A percentile compares a stretch with the other conserved stretches of the same genome.
Evolutionary conservation across 2,797 vertebrate genomes (phyloP).

Genomic region (Cetoscarus ocellatus): DNA sequence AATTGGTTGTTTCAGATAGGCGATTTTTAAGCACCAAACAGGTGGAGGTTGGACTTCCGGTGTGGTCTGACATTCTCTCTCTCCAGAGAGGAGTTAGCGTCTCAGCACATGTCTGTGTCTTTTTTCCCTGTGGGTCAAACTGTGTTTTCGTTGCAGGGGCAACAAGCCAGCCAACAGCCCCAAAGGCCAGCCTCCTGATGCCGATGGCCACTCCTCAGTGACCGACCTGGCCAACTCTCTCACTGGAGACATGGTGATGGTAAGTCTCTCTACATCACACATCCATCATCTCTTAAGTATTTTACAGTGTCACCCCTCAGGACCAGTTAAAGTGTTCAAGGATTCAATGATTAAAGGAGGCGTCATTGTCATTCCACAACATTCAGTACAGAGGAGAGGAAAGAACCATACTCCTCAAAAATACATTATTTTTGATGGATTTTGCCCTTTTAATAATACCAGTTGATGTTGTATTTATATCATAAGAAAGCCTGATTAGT

Average conservation of each 20-base stretch:
- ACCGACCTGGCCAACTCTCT: slow-evolving; percentile 98
- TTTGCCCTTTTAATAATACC: too few species aligned
- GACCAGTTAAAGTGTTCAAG: too few species aligned
- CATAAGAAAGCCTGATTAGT: too few species aligned
- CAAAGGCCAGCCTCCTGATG: slow-evolving; percentile 92
- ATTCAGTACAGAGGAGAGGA: too few species aligned
- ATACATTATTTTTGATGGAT: too few species aligned
- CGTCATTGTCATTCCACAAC: too few species aligned
- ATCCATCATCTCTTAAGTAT: too few species aligned
- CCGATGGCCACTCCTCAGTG: slow-evolving; percentile 92
- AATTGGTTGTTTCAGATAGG: slow-evolving; percentile 59
- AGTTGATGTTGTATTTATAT: too few species aligned
- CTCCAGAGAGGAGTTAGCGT: slow-evolving; percentile 60
- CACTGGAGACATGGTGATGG: slow-evolving; percentile 99
- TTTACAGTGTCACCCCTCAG: too few species aligned
- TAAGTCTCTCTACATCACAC: slow-evolving; percentile 73
- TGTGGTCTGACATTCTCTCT: slow-evolving; percentile 68
- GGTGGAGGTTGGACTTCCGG: slow-evolving; percentile 69
- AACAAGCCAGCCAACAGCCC: slow-evolving; percentile 92
- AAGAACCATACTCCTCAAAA: too few species aligned
- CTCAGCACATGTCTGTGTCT: slow-evolving; percentile 36
- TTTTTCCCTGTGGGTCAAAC: slow-evolving; percentile 45
- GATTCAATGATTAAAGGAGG: too few species aligned
- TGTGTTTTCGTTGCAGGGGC: slow-evolving; percentile 83
- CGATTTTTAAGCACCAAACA: slow-evolving; percentile 55